Conservation (phyloP, 2,888 invertebrate genomes). For the Hesperia comma region DNA sequence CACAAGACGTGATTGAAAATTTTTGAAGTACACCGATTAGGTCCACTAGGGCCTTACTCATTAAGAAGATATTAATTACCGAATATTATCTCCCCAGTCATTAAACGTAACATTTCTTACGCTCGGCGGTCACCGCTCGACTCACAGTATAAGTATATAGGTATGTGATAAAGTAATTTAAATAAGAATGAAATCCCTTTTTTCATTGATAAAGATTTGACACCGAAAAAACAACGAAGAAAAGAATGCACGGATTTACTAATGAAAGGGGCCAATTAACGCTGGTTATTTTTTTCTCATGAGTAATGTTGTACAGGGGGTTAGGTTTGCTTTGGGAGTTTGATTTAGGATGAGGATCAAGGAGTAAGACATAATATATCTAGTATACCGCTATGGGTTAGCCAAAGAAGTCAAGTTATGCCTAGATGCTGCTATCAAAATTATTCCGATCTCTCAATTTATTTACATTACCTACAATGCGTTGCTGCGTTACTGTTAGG, state of each 20-base stretch:
- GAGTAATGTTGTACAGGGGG: slow-evolving; percentile 68
- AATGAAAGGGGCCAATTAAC: slow-evolving; percentile 84
- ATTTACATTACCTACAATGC: too few species aligned
- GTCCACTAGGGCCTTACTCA: slow-evolving; percentile 21
- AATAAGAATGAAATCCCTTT: slow-evolving; percentile 82
- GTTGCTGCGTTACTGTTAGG: too few species aligned
- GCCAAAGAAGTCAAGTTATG: too few species aligned
- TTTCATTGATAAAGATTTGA: slow-evolving; percentile 83
- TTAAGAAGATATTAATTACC: slow-evolving; percentile 37
- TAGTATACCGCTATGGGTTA: too few species aligned
- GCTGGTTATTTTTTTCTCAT: slow-evolving; percentile 80
- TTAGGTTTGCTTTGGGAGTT: slow-evolving; percentile 36
- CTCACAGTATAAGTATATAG: slow-evolving; percentile 49
- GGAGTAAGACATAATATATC: too few species aligned
- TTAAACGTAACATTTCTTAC: slow-evolving; percentile 68
- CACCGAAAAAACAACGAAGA: slow-evolving; percentile 76
- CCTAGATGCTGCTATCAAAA: too few species aligned
- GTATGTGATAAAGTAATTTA: slow-evolving; percentile 75
- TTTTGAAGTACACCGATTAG: background rate
- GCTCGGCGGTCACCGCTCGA: slow-evolving; percentile 62
- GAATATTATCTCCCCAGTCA: slow-evolving; percentile 40
- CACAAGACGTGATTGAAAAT: background rate
- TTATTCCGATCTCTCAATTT: too few species aligned
- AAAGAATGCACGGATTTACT: slow-evolving; percentile 79
- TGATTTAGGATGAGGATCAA: background rate